phyloP scores from a whole-genome alignment of 2,113 vertebrate genomes.

The Chroicocephalus ridibundus region DNA sequence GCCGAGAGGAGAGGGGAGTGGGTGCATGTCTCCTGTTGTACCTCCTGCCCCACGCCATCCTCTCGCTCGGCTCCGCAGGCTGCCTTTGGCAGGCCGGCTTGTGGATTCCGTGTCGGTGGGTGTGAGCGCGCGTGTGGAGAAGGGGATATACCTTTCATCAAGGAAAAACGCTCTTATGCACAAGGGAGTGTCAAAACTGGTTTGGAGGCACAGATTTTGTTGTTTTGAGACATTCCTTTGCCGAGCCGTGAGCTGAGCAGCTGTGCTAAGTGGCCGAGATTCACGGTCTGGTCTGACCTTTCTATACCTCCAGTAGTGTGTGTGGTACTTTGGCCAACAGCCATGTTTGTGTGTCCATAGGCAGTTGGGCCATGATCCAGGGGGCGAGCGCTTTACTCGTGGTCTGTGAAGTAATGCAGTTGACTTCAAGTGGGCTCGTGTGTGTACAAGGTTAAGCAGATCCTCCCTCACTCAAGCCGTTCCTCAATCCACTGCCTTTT shows the following conservation, averaged over 20 bases:
- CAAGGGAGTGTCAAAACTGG: background rate
- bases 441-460: background rate
- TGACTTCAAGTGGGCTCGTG: fast-evolving
- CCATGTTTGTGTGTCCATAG: background rate
- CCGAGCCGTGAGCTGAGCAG: background rate
- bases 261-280: background rate
- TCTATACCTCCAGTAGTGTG: background rate
- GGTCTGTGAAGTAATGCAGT: fast-evolving
- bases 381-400: background rate
- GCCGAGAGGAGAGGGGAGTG: background rate
- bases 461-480: fast-evolving
- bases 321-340: background rate
- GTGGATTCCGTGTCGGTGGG: fast-evolving
- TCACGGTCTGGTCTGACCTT: background rate
- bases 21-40: fast-evolving
- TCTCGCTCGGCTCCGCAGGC: background rate
- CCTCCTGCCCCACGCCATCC: fast-evolving
- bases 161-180: background rate
- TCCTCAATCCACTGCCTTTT: fast-evolving
- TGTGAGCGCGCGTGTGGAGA: fast-evolving
- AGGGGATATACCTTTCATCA: background rate
- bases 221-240: background rate
- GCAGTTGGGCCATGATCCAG: background rate
- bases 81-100: background rate
- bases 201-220: background rate